Conservation (phyloP, 2,113 vertebrate species). For the Elephas maximus region DNA sequence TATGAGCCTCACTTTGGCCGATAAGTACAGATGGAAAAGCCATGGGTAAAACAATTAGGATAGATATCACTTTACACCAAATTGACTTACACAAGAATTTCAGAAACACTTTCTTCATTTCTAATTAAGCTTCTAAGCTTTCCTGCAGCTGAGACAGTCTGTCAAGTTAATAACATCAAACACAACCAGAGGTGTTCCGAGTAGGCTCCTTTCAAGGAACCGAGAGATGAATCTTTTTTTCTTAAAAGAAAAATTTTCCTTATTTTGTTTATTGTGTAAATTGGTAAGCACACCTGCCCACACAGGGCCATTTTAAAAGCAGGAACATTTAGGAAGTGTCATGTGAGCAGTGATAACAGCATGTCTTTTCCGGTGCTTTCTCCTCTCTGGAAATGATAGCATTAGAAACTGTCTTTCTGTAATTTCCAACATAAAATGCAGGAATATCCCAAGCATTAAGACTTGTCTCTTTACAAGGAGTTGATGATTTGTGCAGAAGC, state of each 20-base stretch:
- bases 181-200: background rate
- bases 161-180: background rate
- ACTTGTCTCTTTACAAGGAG: accelerated
- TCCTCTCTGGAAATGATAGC: background rate
- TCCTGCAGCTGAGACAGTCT: background rate
- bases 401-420: background rate
- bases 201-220: background rate
- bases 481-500: accelerated
- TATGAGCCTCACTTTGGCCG: background rate
- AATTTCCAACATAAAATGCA: background rate
- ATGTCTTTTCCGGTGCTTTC: background rate
- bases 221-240: background rate
- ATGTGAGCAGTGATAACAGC: accelerated
- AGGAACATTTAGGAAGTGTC: background rate
- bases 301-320: background rate
- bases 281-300: background rate
- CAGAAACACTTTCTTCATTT: conserved; percentile 32
- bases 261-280: background rate
- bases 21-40: background rate
- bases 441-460: background rate
- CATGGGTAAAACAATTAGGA: background rate
- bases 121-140: background rate
- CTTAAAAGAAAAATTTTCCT: background rate
- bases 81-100: background rate
- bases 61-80: background rate